Evolutionary conservation across 2,113 vertebrate genomes (phyloP), one percentile per base, ranked within the genome.

Genomic region (Pteropus alecto): DNA sequence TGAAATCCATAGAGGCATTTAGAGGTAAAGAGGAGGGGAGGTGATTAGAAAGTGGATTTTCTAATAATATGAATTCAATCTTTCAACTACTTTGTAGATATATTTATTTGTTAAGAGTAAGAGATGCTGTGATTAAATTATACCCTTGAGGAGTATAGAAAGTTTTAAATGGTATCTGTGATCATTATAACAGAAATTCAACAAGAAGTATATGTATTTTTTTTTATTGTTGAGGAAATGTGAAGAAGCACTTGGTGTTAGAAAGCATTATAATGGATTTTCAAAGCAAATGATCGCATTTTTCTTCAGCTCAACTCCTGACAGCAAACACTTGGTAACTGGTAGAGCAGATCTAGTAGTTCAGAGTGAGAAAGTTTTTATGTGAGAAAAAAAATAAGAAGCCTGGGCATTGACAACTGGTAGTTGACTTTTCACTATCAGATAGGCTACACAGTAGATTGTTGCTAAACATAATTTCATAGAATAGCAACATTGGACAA

Each of bases 341-440:
- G n/a, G 21, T 18, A 87, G 28, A 21, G 13, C 18, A 28, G 41
- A 68, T 58, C 30, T 56, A 13, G 56, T 78, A 71, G 61, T 83
- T 73, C 65, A 82, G 16, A 96, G 13, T 21, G 16, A 83, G 41
- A 90, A 58, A 21, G 4, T 83, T 76, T 76, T 33, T 58, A 24
- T n/a, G 26, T 92, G 61, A 95, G 78, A 92, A 92, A 95, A 28
- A 92, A 95, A 89, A 85, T 48, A 82, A 90, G 38, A 96, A 15
- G 15, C n/a, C 48, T 82, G 16, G 78, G 43, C 68, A 28, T 33
- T 88, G 13, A 65, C 60, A 90, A 48, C 38, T 41, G 30, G 7
- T 85, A 61, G 30, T 61, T 96, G 24, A 51, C 46, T 60, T 95
- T 92, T 68, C 94, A 48, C 60, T 87, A n/a, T 48, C 48, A 83